Conservation (phyloP, 2,888 invertebrate genomes). For the Deroplatys truncata region DNA sequence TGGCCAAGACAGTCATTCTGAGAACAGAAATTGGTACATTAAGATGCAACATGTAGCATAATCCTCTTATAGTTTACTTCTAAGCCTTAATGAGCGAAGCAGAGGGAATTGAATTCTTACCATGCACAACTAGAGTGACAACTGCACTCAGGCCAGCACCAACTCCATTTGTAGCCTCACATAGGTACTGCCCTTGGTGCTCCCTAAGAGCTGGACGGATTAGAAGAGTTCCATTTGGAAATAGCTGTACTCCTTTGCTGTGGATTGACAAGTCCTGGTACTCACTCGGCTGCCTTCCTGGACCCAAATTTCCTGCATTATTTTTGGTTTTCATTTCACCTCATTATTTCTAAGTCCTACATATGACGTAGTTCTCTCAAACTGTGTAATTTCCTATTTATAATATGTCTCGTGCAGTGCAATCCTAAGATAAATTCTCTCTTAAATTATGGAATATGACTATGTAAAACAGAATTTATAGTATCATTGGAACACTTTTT, state of each 20-base stretch:
- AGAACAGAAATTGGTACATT: too few species aligned
- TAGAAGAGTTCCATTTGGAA: constrained; percentile 37
- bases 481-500: too few species aligned
- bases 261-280: constrained; percentile 39
- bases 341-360: background rate
- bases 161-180: constrained; percentile 46
- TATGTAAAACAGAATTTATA: background rate
- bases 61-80: background rate
- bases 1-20: too few species aligned
- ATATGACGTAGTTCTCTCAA: background rate
- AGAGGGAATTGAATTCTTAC: constrained; percentile 33
- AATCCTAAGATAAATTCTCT: background rate
- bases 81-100: background rate
- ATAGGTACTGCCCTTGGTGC: constrained; percentile 44
- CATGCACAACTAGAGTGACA: constrained; percentile 41
- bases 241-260: constrained; percentile 36
- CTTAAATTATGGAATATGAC: background rate
- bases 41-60: too few species aligned
- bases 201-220: constrained; percentile 35
- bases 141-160: constrained; percentile 46
- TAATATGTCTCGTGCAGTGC: background rate
- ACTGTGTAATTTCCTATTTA: background rate
- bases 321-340: background rate
- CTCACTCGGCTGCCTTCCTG: constrained; percentile 39
- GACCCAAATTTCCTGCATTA: constrained; percentile 18